A percentile compares a stretch with the other conserved stretches of the same genome.
Conservation (phyloP, 2,797 vertebrate genomes). For the Rhinichthys osculus region DNA sequence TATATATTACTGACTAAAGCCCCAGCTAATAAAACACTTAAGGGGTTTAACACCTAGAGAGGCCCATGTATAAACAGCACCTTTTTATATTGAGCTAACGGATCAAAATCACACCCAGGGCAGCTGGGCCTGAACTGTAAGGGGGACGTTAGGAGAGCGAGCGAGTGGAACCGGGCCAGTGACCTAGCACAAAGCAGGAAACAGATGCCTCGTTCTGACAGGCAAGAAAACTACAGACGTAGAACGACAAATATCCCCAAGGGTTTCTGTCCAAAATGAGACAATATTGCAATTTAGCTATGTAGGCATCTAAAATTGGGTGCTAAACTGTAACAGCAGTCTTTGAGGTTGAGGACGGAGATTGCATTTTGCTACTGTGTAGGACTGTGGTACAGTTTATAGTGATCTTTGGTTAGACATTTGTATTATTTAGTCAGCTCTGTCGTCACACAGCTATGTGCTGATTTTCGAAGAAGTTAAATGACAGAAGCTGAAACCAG, state of each 20-base stretch:
- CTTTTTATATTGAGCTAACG: slow-evolving; percentile 51
- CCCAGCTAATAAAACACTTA: slow-evolving; percentile 20
- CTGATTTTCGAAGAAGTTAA: slow-evolving; percentile 12
- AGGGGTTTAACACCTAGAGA: slow-evolving; percentile 33
- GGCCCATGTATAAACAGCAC: slow-evolving; percentile 48
- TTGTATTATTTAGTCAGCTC: background rate
- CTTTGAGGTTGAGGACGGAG: background rate
- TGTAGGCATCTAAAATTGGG: slow-evolving; percentile 3
- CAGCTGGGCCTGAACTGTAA: slow-evolving; percentile 57
- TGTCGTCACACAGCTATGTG: background rate
- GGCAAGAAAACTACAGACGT: slow-evolving; percentile 76
- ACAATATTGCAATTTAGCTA: slow-evolving; percentile 43
- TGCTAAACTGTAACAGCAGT: background rate
- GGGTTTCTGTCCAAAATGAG: slow-evolving; percentile 64
- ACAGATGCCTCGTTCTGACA: slow-evolving; percentile 83
- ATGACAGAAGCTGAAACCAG: slow-evolving; percentile 27
- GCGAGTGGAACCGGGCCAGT: slow-evolving; percentile 64
- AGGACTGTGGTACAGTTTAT: background rate
- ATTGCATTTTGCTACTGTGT: background rate
- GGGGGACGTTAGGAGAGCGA: slow-evolving; percentile 59
- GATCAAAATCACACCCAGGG: slow-evolving; percentile 60
- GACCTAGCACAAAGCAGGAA: slow-evolving; percentile 82
- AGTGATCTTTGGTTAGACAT: slow-evolving; percentile 5
- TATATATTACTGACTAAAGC: slow-evolving; percentile 3
- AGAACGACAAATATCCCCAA: slow-evolving; percentile 79